These are phyloP conservation scores for Parelbella ahira DNA, from an alignment of 2,888 invertebrate species.

Conservation along the genomic window DNA sequence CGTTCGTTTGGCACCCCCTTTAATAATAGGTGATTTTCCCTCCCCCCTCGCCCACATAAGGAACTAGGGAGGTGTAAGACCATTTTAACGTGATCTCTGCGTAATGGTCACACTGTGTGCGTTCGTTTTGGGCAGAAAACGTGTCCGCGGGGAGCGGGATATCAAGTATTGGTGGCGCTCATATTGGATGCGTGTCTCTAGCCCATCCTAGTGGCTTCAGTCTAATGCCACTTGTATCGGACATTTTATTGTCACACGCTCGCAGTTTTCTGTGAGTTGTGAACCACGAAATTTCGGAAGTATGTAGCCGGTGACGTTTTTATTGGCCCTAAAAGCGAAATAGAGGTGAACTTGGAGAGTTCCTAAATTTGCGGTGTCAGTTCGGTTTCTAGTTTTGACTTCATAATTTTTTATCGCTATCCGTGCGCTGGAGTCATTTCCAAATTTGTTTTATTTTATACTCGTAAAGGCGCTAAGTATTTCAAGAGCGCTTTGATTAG, in stretches of 20 bases:
- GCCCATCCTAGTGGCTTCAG: slow-evolving; percentile 60
- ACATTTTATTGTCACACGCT: slow-evolving; percentile 74
- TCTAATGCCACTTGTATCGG: slow-evolving; percentile 75
- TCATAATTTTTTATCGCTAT: slow-evolving; percentile 20
- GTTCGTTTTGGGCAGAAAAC: slow-evolving; percentile 16
- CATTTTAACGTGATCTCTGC: slow-evolving; percentile 44
- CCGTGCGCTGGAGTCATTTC: too few species aligned
- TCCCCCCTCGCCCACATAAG: slow-evolving; percentile 47
- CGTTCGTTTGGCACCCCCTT: slow-evolving; percentile 75
- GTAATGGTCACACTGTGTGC: slow-evolving; percentile 29
- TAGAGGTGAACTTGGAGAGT: slow-evolving; percentile 67
- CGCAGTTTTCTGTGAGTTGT: slow-evolving; percentile 60
- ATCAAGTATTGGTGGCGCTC: slow-evolving; percentile 29
- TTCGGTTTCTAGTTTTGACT: slow-evolving; percentile 35
- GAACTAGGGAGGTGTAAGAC: slow-evolving; percentile 34
- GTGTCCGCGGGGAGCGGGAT: slow-evolving; percentile 25
- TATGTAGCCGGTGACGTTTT: slow-evolving; percentile 68
- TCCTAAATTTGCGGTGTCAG: slow-evolving; percentile 59
- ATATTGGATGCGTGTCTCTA: slow-evolving; percentile 59
- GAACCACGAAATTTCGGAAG: slow-evolving; percentile 60
- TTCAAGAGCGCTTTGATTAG: too few species aligned
- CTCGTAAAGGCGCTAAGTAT: too few species aligned
- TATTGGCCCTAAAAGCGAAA: slow-evolving; percentile 66
- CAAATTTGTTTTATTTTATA: too few species aligned
- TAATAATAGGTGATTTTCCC: slow-evolving; percentile 74